Base-by-base conservation (phyloP, 2,888 invertebrate species). In the Tinea pellionella region DNA sequence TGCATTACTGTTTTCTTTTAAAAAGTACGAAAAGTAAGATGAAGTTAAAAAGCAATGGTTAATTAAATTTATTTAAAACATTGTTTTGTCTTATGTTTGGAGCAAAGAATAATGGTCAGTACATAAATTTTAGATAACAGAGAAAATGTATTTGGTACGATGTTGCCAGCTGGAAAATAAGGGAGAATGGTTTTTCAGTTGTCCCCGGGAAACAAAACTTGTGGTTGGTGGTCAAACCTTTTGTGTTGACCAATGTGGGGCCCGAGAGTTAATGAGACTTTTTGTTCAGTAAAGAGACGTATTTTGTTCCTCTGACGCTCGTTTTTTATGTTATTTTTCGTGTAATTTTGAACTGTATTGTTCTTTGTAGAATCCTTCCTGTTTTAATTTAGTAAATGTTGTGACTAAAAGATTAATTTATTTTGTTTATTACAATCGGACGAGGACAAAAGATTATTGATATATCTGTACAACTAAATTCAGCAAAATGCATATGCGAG, bases 61-160 rank as follows among this genome's bases (percentile, higher is more conserved):
- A 1, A 15, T 15, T 8, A 53, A 12, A 18, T 16, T 12, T 18
- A 53, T 18, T 53, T 53, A 24, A 8, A 24, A 24, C 1, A 2
- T 24, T 19, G 2, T 53, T 19, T 53, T 53, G 53, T 53, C 2
- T 53, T 9, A 24, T 7, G 47, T 47, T 47, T 15, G 47, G 15
- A 47, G n/a, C 18, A 53, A 53, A 53, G 19, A 53, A 53, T 53
- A 15, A 15, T 15, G 53, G 53, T 53, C 53, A 53, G 53, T 53
- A 18, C 53, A 53, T 53, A 53, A 18, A 53, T 53, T 53, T 53
- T 53, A 18, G 53, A 53, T 53, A 53, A 19, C 8, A 24, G 24
- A 18, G 53, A 53, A 53, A 24, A 53, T 53, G 53, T 53, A 53
- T 53, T 53, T 53, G 53, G 53, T 53, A 16, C 24, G 9, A 53